Conservation (phyloP, 2,888 invertebrate species). For the Villa cingulata region DNA sequence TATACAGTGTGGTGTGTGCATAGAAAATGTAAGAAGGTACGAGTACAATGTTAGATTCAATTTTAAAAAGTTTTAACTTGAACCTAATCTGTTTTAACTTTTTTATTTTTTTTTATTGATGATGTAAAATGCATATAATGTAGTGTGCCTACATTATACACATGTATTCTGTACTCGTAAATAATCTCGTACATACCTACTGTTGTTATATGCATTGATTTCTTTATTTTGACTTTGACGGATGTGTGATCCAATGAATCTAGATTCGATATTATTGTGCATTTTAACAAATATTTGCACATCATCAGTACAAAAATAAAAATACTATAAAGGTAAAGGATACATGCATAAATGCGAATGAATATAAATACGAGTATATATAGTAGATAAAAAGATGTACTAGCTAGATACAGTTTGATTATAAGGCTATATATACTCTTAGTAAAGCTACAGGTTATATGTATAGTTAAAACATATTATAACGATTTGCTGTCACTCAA, state of each 20-base stretch:
- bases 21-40: no score
- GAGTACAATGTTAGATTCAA: no score
- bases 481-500: constrained; percentile 15
- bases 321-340: neutral
- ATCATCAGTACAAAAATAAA: neutral
- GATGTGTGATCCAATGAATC: constrained; percentile 20
- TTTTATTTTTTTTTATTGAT: no score
- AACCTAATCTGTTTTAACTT: constrained; percentile 4
- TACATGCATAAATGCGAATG: neutral
- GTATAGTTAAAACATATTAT: constrained; percentile 6
- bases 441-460: no score
- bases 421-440: no score
- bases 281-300: constrained; percentile 3
- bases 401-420: no score
- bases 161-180: no score
- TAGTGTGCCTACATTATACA: no score
- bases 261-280: constrained; percentile 6
- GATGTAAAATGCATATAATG: no score
- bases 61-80: neutral
- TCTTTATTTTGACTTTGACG: constrained; percentile 36
- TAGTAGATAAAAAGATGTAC: no score
- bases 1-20: no score
- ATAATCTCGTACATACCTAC: neutral
- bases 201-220: constrained; percentile 17
- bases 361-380: neutral